Conservation (phyloP, 2,797 vertebrate species). For the Macropodus opercularis region DNA sequence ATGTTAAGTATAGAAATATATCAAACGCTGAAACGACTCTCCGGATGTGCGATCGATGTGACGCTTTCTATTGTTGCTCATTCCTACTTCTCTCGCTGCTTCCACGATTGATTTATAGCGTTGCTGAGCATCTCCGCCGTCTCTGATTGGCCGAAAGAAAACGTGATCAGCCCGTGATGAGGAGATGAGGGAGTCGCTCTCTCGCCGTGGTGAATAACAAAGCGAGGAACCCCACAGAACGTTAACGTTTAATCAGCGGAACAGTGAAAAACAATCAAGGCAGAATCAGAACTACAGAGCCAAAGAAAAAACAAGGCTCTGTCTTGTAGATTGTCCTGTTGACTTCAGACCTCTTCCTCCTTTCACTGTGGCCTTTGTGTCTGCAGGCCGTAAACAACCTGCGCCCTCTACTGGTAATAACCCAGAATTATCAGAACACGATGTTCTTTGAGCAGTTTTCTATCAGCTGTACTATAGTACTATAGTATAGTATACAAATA, state of each 20-base stretch:
- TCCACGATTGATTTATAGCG: conserved; percentile 52
- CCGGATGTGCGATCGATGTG: not conserved
- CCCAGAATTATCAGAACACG: not conserved
- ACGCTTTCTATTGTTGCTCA: conserved; percentile 52
- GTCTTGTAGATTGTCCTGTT: too few relatives aligned
- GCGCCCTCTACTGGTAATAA: conserved; percentile 26
- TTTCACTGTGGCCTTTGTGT: too few relatives aligned
- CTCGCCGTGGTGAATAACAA: not conserved
- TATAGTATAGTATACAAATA: too few relatives aligned
- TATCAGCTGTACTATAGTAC: too few relatives aligned
- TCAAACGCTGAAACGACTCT: conserved; percentile 15
- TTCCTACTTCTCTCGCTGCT: conserved; percentile 26
- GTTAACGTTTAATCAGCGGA: not conserved
- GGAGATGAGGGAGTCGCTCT: conserved; percentile 18
- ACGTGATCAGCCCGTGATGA: conserved; percentile 59
- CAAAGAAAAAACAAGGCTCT: not conserved
- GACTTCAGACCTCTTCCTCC: too few relatives aligned
- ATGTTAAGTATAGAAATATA: conserved; percentile 59
- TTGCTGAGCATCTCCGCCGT: not conserved
- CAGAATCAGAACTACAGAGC: accelerated
- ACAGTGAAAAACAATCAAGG: too few relatives aligned
- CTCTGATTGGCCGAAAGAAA: conserved; percentile 69
- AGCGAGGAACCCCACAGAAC: not conserved
- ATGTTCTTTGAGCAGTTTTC: too few relatives aligned
- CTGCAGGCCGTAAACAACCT: not conserved